Evolutionary conservation across 2,113 vertebrate genomes (phyloP).

Genomic region (Anhinga anhinga): DNA sequence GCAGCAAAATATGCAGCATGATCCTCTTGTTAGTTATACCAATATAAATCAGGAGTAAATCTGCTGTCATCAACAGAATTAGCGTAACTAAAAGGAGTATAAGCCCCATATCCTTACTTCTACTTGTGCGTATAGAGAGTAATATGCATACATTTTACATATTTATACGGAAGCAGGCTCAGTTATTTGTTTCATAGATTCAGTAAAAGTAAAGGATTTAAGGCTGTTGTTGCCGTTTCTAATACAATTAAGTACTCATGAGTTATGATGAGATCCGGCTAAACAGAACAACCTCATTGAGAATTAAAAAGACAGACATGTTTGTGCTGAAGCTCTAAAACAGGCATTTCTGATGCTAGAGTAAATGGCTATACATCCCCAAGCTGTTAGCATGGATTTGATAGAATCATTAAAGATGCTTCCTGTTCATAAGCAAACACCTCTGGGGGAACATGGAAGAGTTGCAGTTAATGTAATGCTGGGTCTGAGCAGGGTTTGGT

Average conservation of each 20-base stretch:
- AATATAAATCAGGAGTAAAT: neutral
- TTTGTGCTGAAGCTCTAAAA: neutral
- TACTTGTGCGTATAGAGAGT: fast-evolving
- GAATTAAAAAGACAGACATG: neutral
- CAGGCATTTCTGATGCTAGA: neutral
- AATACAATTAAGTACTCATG: neutral
- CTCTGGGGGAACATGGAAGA: neutral
- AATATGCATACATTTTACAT: no score
- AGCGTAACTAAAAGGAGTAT: neutral
- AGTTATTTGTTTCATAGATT: neutral
- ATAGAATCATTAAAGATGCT: neutral
- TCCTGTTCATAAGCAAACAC: neutral
- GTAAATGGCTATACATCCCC: neutral
- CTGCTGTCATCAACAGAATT: neutral
- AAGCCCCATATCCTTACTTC: neutral
- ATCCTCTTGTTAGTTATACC: neutral
- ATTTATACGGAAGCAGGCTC: neutral
- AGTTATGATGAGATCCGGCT: neutral
- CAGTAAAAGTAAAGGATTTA: neutral
- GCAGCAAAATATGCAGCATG: neutral
- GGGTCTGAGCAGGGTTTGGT: neutral
- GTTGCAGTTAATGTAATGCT: neutral
- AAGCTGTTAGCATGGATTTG: neutral
- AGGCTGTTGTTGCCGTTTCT: neutral
- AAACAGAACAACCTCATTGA: neutral